Percentiles rank a stretch among this genome's conserved stretches.
These are phyloP conservation scores for Lasaia peninsularis DNA, from an alignment of 1,140 invertebrate genomes.

Conservation along the genomic window DNA sequence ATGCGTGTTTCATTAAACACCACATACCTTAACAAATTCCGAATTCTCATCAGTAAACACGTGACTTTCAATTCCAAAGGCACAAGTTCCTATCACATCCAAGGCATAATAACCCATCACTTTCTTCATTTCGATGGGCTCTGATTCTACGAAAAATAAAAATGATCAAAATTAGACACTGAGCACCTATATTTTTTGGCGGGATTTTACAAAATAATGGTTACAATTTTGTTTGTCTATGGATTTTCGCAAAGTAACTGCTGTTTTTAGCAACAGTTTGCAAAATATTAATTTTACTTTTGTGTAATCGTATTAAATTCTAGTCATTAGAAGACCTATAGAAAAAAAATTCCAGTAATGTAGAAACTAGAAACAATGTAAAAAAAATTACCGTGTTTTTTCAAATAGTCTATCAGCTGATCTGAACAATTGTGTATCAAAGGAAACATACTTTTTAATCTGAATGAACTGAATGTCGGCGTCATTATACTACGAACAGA, in stretches of 20 bases:
- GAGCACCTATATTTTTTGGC: not conserved
- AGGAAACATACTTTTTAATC: constrained; percentile 52
- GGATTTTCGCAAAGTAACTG: too few relatives aligned
- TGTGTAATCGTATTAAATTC: too few relatives aligned
- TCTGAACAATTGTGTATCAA: constrained; percentile 45
- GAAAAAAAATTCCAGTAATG: not conserved
- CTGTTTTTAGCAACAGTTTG: too few relatives aligned
- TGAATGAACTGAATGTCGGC: constrained; percentile 52
- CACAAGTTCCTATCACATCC: constrained; percentile 70
- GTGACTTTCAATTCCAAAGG: constrained; percentile 66
- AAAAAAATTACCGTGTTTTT: constrained; percentile 41
- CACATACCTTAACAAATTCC: constrained; percentile 56
- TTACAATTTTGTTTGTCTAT: too few relatives aligned
- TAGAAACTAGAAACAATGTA: not conserved
- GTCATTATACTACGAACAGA: constrained; percentile 52
- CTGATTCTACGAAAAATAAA: constrained; percentile 40
- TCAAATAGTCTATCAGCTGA: constrained; percentile 50
- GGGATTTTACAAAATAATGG: too few relatives aligned
- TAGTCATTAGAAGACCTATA: too few relatives aligned
- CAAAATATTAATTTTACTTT: too few relatives aligned
- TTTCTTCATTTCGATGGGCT: constrained; percentile 65
- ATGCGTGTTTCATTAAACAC: too few relatives aligned
- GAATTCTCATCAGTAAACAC: constrained; percentile 59
- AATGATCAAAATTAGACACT: not conserved
- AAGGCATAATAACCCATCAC: constrained; percentile 65